Evolutionary conservation across 2,113 vertebrate genomes (phyloP).

Genomic region (Dendropsophus ebraccatus): DNA sequence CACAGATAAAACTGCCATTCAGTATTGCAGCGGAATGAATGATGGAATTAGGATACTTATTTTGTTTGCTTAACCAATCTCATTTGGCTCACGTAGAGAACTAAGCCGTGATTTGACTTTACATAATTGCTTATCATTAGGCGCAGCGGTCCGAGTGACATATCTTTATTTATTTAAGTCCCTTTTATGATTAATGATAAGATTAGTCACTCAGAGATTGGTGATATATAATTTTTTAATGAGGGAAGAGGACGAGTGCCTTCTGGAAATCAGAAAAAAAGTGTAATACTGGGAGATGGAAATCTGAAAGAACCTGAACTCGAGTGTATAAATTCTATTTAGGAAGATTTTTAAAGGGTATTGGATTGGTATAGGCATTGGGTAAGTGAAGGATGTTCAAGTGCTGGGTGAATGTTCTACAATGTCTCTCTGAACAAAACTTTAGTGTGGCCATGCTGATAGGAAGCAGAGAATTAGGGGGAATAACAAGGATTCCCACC

Average conservation of each 20-base stretch:
- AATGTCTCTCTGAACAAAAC: no score
- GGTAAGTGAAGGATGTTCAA: no score
- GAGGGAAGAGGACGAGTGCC: neutral
- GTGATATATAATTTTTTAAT: constrained; percentile 58
- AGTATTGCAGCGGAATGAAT: constrained; percentile 82
- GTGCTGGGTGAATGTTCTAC: no score
- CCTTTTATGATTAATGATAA: constrained; percentile 79
- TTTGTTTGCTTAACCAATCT: constrained; percentile 85
- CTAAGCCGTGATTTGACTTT: constrained; percentile 77
- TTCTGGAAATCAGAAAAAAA: neutral
- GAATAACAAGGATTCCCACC: no score
- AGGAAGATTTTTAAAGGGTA: neutral
- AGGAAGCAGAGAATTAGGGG: no score
- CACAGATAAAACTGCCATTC: constrained; percentile 79
- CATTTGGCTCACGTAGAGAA: constrained; percentile 78
- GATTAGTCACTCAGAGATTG: constrained; percentile 79
- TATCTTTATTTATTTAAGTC: constrained; percentile 83
- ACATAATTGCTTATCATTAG: constrained; percentile 86
- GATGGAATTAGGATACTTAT: constrained; percentile 77
- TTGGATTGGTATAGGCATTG: no score
- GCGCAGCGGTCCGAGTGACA: constrained; percentile 76
- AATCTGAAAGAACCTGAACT: neutral
- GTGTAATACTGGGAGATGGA: neutral
- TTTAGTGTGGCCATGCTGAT: no score
- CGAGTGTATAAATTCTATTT: neutral